A percentile compares a stretch with the other conserved stretches of the same genome.
Conservation (phyloP, 2,888 invertebrate species). For the Cerceris ruficornis region DNA sequence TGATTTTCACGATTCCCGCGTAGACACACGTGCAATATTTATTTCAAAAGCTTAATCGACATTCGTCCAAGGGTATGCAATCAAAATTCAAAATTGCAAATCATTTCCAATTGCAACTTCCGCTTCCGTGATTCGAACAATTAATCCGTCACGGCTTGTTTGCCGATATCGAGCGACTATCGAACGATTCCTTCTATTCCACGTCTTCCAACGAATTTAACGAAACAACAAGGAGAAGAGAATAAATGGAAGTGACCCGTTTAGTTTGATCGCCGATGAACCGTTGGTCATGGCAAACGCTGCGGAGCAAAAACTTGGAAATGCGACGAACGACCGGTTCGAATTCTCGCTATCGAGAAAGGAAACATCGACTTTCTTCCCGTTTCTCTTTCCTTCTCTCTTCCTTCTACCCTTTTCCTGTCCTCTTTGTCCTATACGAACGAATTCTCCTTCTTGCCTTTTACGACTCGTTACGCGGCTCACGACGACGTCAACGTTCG, state of each 20-base stretch:
- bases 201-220: not conserved
- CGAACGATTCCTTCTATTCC: no score
- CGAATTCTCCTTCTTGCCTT: constrained; percentile 31
- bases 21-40: no score
- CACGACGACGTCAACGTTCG: not conserved
- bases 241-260: constrained; percentile 61
- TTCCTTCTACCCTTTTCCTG: not conserved
- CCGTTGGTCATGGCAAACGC: constrained; percentile 57
- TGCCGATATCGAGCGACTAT: no score
- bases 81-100: no score
- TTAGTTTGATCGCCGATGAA: constrained; percentile 60
- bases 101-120: no score
- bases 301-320: constrained; percentile 62
- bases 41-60: no score
- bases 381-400: constrained; percentile 46
- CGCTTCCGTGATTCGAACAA: no score
- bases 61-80: no score
- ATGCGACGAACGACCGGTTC: constrained; percentile 72
- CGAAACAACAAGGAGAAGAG: constrained; percentile 10
- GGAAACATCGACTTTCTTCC: constrained; percentile 62
- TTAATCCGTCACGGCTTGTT: no score
- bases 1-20: no score
- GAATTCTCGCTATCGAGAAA: constrained; percentile 70
- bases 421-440: constrained; percentile 24
- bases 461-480: constrained; percentile 15